Evolutionary conservation across 1,140 invertebrate genomes (phyloP).

Genomic region (Achroia grisella): DNA sequence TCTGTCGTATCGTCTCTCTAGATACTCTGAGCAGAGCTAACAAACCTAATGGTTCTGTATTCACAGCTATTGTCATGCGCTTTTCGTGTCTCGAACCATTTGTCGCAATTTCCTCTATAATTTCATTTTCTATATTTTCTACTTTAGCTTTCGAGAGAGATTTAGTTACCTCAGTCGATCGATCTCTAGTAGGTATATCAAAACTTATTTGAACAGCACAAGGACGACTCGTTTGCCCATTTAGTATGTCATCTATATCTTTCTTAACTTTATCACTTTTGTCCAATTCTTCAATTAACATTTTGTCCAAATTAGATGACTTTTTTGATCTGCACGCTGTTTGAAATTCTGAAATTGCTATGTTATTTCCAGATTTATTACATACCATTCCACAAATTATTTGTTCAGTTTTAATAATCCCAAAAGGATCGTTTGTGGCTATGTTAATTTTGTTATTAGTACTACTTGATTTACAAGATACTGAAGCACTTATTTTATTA

Average conservation of each 20-base stretch:
- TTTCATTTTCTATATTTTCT: conserved; percentile 1
- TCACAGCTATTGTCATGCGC: conserved; percentile 39
- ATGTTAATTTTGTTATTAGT: conserved; percentile 10
- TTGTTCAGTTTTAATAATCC: conserved; percentile 2
- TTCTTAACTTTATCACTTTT: conserved; percentile 25
- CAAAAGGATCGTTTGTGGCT: conserved; percentile 11
- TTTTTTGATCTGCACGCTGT: background rate
- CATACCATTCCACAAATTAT: background rate
- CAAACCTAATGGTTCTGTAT: conserved; percentile 49
- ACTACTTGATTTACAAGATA: background rate
- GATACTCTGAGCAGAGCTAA: conserved; percentile 39
- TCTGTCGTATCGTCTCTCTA: conserved; percentile 32
- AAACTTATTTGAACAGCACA: conserved; percentile 26
- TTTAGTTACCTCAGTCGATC: conserved; percentile 35
- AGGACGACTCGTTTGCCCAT: conserved; percentile 6
- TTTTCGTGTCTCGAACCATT: background rate
- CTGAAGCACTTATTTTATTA: background rate
- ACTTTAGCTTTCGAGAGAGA: conserved; percentile 26
- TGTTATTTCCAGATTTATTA: background rate
- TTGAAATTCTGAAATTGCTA: background rate
- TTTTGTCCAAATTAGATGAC: conserved; percentile 13
- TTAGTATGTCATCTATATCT: conserved; percentile 20
- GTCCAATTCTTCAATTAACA: conserved; percentile 22
- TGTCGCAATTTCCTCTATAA: conserved; percentile 16
- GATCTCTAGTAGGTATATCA: conserved; percentile 39